Conservation (phyloP, 2,113 vertebrate species). For the Hippocampus abdominalis region DNA sequence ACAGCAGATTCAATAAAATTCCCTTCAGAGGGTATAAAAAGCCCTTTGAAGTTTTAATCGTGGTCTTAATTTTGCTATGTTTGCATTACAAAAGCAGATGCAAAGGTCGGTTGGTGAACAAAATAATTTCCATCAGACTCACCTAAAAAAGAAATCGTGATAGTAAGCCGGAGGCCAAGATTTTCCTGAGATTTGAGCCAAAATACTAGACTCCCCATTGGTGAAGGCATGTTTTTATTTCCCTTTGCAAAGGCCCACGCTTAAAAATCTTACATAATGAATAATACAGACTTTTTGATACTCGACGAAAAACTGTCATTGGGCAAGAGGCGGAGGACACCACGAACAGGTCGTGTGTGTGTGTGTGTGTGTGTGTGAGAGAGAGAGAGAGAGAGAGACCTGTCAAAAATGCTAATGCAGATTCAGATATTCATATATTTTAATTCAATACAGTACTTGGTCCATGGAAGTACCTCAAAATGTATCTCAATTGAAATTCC, state of each 20-base stretch:
- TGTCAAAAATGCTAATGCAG: too few species aligned
- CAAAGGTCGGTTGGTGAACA: not conserved
- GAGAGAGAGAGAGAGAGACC: too few species aligned
- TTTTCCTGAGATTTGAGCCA: conserved; percentile 1
- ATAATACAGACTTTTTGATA: not conserved
- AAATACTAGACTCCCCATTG: not conserved
- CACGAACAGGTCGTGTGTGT: too few species aligned
- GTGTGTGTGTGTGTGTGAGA: too few species aligned
- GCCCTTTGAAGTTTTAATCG: not conserved
- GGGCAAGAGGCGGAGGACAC: too few species aligned
- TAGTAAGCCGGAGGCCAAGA: not conserved
- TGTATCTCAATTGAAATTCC: too few species aligned
- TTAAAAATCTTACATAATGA: not conserved
- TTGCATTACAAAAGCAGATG: not conserved
- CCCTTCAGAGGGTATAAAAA: not conserved
- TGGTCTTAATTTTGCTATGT: not conserved
- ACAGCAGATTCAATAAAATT: not conserved
- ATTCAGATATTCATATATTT: too few species aligned
- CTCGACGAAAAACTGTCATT: too few species aligned
- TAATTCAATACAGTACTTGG: too few species aligned
- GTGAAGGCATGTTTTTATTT: not conserved
- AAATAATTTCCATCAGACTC: not conserved
- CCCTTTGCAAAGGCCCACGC: not conserved
- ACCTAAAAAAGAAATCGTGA: not conserved
- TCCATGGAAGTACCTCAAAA: too few species aligned